Base-by-base conservation (phyloP, 2,113 vertebrate genomes). In the Brachyistius frenatus region DNA sequence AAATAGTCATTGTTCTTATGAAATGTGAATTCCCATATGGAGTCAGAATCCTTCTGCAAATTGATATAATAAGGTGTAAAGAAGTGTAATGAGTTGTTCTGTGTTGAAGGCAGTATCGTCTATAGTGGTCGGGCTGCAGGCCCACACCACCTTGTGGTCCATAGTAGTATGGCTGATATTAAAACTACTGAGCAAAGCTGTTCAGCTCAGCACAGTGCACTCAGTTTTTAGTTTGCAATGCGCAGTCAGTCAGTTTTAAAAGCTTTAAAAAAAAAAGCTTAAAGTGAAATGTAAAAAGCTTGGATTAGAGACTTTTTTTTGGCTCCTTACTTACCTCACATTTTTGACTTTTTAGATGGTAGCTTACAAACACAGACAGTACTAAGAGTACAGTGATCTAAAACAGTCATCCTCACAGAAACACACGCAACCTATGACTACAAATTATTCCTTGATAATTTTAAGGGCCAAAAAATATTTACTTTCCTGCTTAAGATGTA, bases 141-240 rank as follows among this genome's bases (percentile, higher is more conserved):
- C 65, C 10, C n/a, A 71, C 89, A 69, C 91, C 91, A 86, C 83
- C 93, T 91, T 89, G 89, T 93, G 93, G 91, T 80, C 23, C 81
- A 88, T 14, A 80, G 62, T 23, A 11, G n/a, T 46, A 8, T 23
- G 30, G 23, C 39, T 78, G 36, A 46, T 44, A 4, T 14, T 56
- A 9, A 36, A 76, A 65, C 37, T 55, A 35, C 15, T 46, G 11
- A 46, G 62, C 7, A 36, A 64, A 41, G 15, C 33, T 32, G 10
- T 31, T 49, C 31, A 54, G n/a, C 39, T 36, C 9, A 35, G 36
- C 16, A 54, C 58, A 57, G 7, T 7, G 49, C 2, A 23, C 23
- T 32, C 30, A 11, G 41, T 44, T 44, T 2, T 16, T 41, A 33
- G 23, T 35, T 46, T 55, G 2, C 4, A 60, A 16, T 14, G 10